Evolutionary conservation across 2,113 vertebrate genomes (phyloP), one percentile per base, ranked within the genome.

Genomic region (Sebastes schlegelii): DNA sequence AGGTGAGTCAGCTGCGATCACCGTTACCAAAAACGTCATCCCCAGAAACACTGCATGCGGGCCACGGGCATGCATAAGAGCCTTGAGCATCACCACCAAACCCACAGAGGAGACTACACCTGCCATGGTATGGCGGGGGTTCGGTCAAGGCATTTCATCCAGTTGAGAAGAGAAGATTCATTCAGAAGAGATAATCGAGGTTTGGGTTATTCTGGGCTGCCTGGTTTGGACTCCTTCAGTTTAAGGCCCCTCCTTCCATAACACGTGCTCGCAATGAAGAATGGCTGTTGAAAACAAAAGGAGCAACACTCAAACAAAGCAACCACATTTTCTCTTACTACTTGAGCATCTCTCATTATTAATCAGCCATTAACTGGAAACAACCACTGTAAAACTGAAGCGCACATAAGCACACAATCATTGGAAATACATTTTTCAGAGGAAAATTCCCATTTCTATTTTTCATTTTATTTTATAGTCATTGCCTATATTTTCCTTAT

Each of bases 121-220:
- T 86, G 93, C 92, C 95, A 95, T 96, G 82, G 80, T 90, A 46
- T 7, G 80, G 90, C 4, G 62, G 78, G 7, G 46, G 82, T 23
- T 2, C n/a, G 51, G 77, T 94, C 95, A 95, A 84, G 94, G 80
- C 93, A 94, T 94, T 87, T 91, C 93, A 91, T 85, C 89, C 85
- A 62, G 7, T 79, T 70, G 13, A 14, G 80, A 88, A 83, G 73
- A 88, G 55, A 82, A 9, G 60, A 48, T 57, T 92, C 85, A 87
- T 84, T 57, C 61, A 80, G 46, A 63, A 19, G 57, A 76, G 74
- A 52, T 40, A 8, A 64, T 16, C 1, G 4, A 42, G 26, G 64
- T 14, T 72, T 73, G 67, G 61, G 43, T 71, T 78, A 23, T 19
- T 72, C 40, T 0, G 4, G 46, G 48, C 14, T 4, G 49, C 34